Percentiles rank a stretch among this genome's conserved stretches.
Evolutionary conservation across 2,888 invertebrate genomes (phyloP).

Genomic region (Rotaria magnacalcarata): DNA sequence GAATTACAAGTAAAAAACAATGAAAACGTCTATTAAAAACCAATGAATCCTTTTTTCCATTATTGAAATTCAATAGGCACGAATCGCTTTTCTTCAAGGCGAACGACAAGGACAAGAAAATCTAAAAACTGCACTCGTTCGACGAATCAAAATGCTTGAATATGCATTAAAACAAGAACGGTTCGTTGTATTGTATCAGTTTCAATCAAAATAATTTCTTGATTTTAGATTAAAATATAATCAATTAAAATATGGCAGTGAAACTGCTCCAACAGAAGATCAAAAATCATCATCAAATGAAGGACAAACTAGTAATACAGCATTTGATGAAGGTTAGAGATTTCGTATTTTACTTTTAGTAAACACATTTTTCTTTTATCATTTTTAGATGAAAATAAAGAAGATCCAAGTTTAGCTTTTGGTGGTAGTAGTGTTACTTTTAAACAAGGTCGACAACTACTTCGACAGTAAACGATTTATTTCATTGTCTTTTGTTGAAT

Average conservation of each 20-base stretch:
- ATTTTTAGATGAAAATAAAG: constrained; percentile 42
- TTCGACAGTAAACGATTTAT: constrained; percentile 75
- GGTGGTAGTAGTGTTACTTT: constrained; percentile 73
- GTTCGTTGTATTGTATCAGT: background rate
- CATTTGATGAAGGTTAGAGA: background rate
- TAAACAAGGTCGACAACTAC: constrained; percentile 89
- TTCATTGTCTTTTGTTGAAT: background rate
- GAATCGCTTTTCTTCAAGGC: constrained; percentile 96
- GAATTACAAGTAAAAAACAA: constrained; percentile 77
- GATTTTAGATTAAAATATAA: constrained; percentile 76
- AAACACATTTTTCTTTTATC: constrained; percentile 40
- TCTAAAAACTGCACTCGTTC: constrained; percentile 92
- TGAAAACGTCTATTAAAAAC: background rate
- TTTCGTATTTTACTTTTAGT: too few relatives aligned
- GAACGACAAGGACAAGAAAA: constrained; percentile 99
- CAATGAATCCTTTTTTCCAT: constrained; percentile 52
- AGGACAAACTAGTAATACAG: background rate
- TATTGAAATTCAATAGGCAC: constrained; percentile 67
- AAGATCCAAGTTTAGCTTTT: constrained; percentile 29
- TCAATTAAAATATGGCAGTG: constrained; percentile 89
- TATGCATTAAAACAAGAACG: constrained; percentile 96
- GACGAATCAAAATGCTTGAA: constrained; percentile 98
- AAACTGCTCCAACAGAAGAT: constrained; percentile 57
- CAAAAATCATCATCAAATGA: background rate
- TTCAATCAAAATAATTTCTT: background rate